Percentiles rank a stretch among this genome's conserved stretches.
These are phyloP conservation scores for Nemotelus pantherinus DNA, from an alignment of 2,888 invertebrate species.

Conservation along the genomic window DNA sequence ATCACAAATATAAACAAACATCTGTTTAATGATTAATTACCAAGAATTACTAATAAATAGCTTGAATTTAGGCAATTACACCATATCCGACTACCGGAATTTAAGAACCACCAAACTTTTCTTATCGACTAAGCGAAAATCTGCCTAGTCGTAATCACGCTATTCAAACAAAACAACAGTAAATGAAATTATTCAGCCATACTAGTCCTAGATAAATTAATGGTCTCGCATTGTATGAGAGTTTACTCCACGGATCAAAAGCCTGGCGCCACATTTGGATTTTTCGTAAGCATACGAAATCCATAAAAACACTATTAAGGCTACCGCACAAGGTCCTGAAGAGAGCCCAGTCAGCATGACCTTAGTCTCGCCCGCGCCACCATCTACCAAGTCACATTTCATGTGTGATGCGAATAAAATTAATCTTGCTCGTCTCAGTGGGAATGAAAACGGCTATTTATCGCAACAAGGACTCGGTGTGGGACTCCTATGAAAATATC, in stretches of 20 bases:
- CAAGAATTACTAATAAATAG: background rate
- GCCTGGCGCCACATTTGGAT: background rate
- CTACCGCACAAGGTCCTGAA: background rate
- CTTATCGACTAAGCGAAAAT: too few species aligned
- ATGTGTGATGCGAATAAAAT: background rate
- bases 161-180: background rate
- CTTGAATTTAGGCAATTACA: background rate
- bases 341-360: background rate
- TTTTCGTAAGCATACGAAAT: background rate
- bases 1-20: background rate
- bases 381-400: background rate
- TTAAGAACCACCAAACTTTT: too few species aligned
- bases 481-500: background rate
- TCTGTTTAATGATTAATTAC: constrained; percentile 1
- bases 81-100: background rate
- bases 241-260: background rate
- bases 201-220: constrained; percentile 6
- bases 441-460: constrained; percentile 9
- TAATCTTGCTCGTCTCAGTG: background rate
- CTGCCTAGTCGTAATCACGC: too few species aligned
- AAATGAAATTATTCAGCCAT: background rate
- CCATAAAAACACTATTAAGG: background rate
- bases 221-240: background rate
- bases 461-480: constrained; percentile 6
- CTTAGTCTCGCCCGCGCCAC: too few species aligned